Conservation (phyloP, 2,797 vertebrate genomes). For the Pangasius krempfi region DNA sequence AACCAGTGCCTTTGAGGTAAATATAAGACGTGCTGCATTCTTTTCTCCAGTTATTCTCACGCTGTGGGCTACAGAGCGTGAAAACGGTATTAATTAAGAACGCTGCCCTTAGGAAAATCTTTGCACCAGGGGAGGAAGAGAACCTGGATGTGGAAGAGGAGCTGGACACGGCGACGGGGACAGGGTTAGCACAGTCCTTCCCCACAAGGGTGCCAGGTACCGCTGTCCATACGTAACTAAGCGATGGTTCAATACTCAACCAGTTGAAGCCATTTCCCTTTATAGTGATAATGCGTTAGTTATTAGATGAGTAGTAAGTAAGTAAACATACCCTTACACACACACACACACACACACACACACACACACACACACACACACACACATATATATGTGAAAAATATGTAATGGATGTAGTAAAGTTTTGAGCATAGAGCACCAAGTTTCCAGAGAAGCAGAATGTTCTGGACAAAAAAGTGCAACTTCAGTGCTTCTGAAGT, state of each 20-base stretch:
- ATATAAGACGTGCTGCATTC: neutral
- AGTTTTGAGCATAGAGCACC: neutral
- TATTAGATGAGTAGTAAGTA: neutral
- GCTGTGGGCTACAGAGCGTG: too few species aligned
- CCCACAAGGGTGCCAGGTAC: slow-evolving; percentile 88
- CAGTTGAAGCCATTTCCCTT: neutral
- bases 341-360: too few species aligned
- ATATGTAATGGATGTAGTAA: neutral
- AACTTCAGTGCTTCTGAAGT: too few species aligned
- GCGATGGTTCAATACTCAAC: neutral
- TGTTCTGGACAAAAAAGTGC: too few species aligned
- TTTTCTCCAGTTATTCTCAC: neutral
- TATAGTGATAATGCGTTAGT: neutral
- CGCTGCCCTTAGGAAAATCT: slow-evolving; percentile 83
- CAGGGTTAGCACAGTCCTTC: slow-evolving; percentile 83
- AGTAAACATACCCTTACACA: neutral
- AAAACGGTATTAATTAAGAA: neutral
- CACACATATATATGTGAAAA: too few species aligned
- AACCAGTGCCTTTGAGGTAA: slow-evolving; percentile 95
- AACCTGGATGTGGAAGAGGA: slow-evolving; percentile 94
- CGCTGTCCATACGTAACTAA: neutral
- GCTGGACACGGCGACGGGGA: slow-evolving; percentile 86
- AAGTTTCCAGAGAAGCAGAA: too few species aligned
- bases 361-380: too few species aligned
- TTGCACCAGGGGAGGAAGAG: slow-evolving; percentile 97